Percentiles rank a stretch among this genome's conserved stretches.
phyloP scores from a whole-genome alignment of 2,888 invertebrate genomes.

The Polietes domitor region DNA sequence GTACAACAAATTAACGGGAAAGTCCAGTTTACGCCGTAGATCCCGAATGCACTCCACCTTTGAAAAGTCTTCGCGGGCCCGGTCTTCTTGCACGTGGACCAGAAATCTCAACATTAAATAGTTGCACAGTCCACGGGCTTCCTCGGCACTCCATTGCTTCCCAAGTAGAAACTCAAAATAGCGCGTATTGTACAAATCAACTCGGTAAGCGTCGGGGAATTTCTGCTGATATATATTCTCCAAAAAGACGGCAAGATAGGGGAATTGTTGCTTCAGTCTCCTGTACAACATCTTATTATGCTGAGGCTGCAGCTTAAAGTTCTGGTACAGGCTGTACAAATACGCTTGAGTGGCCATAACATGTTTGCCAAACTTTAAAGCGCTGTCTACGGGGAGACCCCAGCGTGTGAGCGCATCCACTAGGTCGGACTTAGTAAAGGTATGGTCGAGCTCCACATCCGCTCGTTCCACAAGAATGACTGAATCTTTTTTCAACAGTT shows the following conservation, averaged over 20 bases:
- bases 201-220: background rate
- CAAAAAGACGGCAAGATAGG: background rate
- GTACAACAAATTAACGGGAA: no score
- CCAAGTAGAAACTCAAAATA: slow-evolving; percentile 28
- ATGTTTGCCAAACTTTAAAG: background rate
- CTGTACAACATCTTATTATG: background rate
- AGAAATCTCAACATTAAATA: slow-evolving; percentile 76
- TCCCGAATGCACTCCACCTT: no score
- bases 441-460: no score
- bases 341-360: background rate
- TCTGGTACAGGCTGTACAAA: background rate
- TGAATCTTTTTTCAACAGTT: background rate
- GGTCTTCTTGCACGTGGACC: slow-evolving; percentile 11
- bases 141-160: background rate
- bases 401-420: background rate
- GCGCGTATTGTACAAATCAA: background rate
- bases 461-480: no score
- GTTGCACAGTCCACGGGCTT: slow-evolving; percentile 65
- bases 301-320: no score
- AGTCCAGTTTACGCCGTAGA: no score
- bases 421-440: background rate
- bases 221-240: background rate
- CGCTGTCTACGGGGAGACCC: background rate
- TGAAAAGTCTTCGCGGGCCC: no score
- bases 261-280: background rate